A percentile compares a stretch with the other conserved stretches of the same genome.
These are phyloP conservation scores for Sesia apiformis DNA, from an alignment of 2,888 invertebrate genomes.

Conservation along the genomic window DNA sequence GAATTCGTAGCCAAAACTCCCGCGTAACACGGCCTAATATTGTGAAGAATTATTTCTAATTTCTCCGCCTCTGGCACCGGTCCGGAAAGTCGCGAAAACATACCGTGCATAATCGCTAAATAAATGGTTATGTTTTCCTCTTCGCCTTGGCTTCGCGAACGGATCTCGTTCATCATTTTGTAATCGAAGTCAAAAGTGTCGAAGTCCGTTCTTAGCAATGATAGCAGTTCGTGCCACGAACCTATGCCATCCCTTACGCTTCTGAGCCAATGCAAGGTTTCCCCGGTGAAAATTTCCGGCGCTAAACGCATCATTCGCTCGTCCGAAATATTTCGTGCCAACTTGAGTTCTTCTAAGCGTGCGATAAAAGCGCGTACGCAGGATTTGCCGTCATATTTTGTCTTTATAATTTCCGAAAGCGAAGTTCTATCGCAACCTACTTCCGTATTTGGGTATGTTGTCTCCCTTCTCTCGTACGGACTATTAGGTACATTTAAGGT, in stretches of 20 bases:
- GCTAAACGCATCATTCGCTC: neutral
- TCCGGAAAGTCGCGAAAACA: neutral
- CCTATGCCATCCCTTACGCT: neutral
- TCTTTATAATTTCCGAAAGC: neutral
- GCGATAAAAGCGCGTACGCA: neutral
- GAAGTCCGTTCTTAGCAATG: neutral
- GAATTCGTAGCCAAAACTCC: neutral
- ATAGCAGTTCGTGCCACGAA: neutral
- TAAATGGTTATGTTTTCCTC: neutral
- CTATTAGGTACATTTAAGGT: too few species aligned
- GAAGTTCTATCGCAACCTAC: neutral
- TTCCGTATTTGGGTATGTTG: too few species aligned
- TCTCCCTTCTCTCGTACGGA: too few species aligned
- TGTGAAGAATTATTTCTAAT: conserved; percentile 1
- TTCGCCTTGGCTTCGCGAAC: conserved; percentile 1
- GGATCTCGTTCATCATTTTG: neutral
- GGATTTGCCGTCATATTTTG: neutral
- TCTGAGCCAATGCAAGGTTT: conserved; percentile 1
- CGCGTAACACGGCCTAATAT: conserved; percentile 1
- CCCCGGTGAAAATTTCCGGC: neutral
- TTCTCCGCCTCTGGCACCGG: neutral
- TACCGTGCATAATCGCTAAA: conserved; percentile 1
- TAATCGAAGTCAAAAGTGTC: conserved; percentile 1
- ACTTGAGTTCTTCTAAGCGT: neutral
- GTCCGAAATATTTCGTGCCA: neutral